A percentile compares a stretch with the other conserved stretches of the same genome.
These are phyloP conservation scores for Lucinisca nassula DNA, from an alignment of 2,888 invertebrate genomes.

Conservation along the genomic window DNA sequence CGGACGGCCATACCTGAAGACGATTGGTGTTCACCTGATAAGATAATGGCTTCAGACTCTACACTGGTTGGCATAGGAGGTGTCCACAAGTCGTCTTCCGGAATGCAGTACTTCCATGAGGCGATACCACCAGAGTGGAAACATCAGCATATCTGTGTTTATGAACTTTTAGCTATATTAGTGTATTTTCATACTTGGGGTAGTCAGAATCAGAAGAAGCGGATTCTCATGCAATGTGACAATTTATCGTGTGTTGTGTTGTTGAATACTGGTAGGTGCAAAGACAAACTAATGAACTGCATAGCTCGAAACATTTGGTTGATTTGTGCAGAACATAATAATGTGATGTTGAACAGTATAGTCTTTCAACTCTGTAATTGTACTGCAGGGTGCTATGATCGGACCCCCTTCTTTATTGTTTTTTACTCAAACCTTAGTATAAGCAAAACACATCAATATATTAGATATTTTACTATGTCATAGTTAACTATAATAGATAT, in stretches of 20 bases:
- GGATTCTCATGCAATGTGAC: slow-evolving; percentile 10
- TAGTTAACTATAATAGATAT: too few relatives aligned
- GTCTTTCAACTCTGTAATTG: too few relatives aligned
- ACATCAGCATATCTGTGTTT: not conserved
- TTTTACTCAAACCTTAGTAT: too few relatives aligned
- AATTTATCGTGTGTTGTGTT: not conserved
- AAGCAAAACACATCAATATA: too few relatives aligned
- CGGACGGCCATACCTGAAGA: slow-evolving; percentile 8
- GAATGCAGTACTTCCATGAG: not conserved
- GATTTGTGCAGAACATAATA: not conserved
- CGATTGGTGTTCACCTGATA: not conserved
- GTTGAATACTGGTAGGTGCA: not conserved
- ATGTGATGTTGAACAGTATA: too few relatives aligned
- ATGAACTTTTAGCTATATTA: not conserved
- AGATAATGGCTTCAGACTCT: slow-evolving; percentile 2
- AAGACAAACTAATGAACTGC: not conserved
- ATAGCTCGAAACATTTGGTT: slow-evolving; percentile 8
- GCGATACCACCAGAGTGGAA: not conserved
- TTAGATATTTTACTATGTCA: too few relatives aligned
- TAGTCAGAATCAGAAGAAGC: not conserved
- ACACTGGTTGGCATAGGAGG: not conserved
- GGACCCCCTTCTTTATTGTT: too few relatives aligned
- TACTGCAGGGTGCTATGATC: too few relatives aligned
- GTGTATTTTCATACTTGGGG: not conserved
- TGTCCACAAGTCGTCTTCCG: not conserved